Evolutionary conservation across 2,888 invertebrate species (phyloP), one percentile per base, ranked within the genome.

Genomic region (Onthophagus sagittarius): DNA sequence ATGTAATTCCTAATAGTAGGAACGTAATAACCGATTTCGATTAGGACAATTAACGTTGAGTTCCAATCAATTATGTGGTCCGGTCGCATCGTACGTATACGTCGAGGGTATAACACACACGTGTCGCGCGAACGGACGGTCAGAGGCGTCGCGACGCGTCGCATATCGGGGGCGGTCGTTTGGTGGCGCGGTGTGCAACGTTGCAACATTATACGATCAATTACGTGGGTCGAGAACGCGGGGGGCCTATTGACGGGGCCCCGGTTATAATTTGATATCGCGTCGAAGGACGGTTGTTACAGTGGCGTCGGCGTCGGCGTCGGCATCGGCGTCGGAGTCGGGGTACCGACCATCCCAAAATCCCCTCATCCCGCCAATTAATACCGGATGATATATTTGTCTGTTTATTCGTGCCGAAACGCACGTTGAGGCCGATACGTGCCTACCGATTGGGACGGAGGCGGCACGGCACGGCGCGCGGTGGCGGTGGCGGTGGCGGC

Each of bases 341-440:
- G 23, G 23, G 3, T 23, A 23, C 23, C 23, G 2, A 3, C 23
- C 23, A 23, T 53, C 39, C 39, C 39, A 11, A 53, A 5, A 11
- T 11, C 11, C 39, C 39, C 31, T 67, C 32, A 23, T n/a, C 67
- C 32, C 67, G 67, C 23, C 67, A 67, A 67, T 67, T 67, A 67
- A 67, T 67, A 67, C 67, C 32, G 67, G 67, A 67, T 67, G 67
- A 67, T 67, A 67, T 67, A 67, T 67, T 67, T 67, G 67, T 67
- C 67, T 67, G 67, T 67, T 67, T 67, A 67, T 67, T 32, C 67
- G 67, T 31, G 67, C 67, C 67, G 67, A 67, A 67, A 23, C 67
- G 67, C 32, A 23, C 31, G 31, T 31, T 23, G 23, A 23, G 3
- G 23, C 23, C 23, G 23, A 23, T 67, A 67, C 67, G 67, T 15